phyloP scores from a whole-genome alignment of 1,140 invertebrate genomes.

The Goniozus legneri region DNA sequence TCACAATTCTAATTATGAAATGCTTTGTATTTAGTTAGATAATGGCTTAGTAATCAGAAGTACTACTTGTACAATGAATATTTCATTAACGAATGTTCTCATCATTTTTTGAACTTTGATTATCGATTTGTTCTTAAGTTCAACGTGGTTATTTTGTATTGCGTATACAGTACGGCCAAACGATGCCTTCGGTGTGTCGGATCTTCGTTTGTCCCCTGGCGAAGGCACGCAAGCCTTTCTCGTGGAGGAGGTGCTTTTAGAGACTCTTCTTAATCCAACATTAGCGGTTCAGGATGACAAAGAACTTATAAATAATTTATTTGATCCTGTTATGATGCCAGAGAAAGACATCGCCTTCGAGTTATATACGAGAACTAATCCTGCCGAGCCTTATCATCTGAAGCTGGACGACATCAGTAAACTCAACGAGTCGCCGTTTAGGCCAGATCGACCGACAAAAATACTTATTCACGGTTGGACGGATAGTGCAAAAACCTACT shows the following conservation, averaged over 20 bases:
- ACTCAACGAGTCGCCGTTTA: slow-evolving; percentile 35
- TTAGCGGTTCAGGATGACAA: slow-evolving; percentile 13
- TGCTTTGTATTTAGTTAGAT: no score
- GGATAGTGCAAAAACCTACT: slow-evolving; percentile 38
- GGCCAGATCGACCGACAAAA: slow-evolving; percentile 36
- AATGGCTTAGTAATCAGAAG: no score
- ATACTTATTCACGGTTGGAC: slow-evolving; percentile 59
- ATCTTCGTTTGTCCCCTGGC: not conserved
- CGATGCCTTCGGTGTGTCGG: no score
- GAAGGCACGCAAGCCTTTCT: slow-evolving; percentile 10
- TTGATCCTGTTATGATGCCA: slow-evolving; percentile 8
- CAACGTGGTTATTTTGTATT: no score
- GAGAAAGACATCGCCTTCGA: slow-evolving; percentile 20
- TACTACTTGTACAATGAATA: no score
- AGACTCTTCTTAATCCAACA: slow-evolving; percentile 20
- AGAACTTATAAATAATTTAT: slow-evolving; percentile 8
- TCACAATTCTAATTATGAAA: no score
- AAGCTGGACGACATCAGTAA: slow-evolving; percentile 16
- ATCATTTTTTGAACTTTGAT: no score
- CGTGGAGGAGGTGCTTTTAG: slow-evolving; percentile 15
- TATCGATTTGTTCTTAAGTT: no score
- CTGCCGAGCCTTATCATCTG: slow-evolving; percentile 8
- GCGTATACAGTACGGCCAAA: no score
- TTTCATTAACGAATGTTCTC: no score
- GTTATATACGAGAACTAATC: slow-evolving; percentile 33